Evolutionary conservation across 2,888 invertebrate species (phyloP), one percentile per base, ranked within the genome.

Genomic region (Campoplex capitator): DNA sequence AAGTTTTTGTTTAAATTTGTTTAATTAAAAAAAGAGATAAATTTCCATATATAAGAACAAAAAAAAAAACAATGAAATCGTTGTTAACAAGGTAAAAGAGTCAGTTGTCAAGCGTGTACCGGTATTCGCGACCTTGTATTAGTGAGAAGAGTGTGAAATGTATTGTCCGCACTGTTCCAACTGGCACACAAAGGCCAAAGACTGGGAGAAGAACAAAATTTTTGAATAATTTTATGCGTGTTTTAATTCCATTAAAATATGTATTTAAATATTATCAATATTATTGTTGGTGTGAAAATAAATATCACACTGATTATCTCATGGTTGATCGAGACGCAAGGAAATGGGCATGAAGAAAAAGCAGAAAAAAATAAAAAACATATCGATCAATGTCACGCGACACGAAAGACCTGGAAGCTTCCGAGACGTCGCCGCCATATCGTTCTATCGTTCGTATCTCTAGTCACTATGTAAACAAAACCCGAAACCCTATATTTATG

Each of bases 351-450:
- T n/a, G n/a, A n/a, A n/a, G 16, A 8, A 51, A 32, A 68, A 18
- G 32, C 7, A 54, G 67, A 75, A 51, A 73, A 51, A 74, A 51
- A 68, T 35, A 38, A 23, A 67, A 76, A 80, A 76, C 45, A 80
- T 65, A 81, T 83, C 79, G 83, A 83, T 83, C 51, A 45, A 86
- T 48, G 80, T 84, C 83, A 86, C 79, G 83, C 76, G 86, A 86
- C 38, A 76, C 45, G 76, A 51, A 38, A 38, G 45, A 73, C 32
- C 4, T 79, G 58, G 73, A 85, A 86, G 86, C 80, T 86, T 76
- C 79, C 79, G 86, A 76, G 86, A 83, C 54, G 32, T 85, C 74
- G 67, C 51, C 79, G 68, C 83, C 58, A 45, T 48, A 74, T 65
- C 65, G 28, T 75, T 16, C 54, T 16, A 35, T 76, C 65, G 56